phyloP scores from a whole-genome alignment of 2,888 invertebrate genomes.

The Mesoligia furuncula region DNA sequence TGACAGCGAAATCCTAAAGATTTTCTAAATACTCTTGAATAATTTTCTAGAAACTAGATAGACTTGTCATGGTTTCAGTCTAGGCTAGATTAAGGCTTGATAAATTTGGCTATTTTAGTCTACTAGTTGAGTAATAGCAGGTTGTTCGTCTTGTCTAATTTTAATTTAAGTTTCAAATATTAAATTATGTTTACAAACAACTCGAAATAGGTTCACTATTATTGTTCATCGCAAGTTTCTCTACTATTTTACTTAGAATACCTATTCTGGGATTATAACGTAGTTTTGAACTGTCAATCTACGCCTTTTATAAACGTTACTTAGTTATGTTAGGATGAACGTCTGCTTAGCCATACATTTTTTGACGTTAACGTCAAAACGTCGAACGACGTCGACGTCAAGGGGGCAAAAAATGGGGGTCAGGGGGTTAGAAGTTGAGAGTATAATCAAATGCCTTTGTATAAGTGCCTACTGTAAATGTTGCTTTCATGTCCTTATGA shows the following conservation, averaged over 20 bases:
- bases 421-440: neutral
- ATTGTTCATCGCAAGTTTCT: neutral
- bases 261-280: neutral
- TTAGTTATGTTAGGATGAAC: neutral
- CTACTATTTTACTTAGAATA: neutral
- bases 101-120: conserved; percentile 29
- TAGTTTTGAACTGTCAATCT: neutral
- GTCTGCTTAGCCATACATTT: neutral
- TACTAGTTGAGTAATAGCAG: conserved; percentile 4
- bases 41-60: conserved; percentile 8
- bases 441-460: no score
- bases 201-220: neutral
- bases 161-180: conserved; percentile 9
- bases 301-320: neutral
- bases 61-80: conserved; percentile 10
- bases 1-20: neutral
- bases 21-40: conserved; percentile 8
- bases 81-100: conserved; percentile 15
- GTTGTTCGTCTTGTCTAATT: conserved; percentile 5
- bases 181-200: conserved; percentile 9
- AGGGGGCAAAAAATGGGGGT: no score
- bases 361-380: no score
- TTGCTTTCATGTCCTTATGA: no score
- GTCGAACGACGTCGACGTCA: no score
- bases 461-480: no score